Base-by-base conservation (phyloP, 2,113 vertebrate genomes). In the Cepphus grylle region DNA sequence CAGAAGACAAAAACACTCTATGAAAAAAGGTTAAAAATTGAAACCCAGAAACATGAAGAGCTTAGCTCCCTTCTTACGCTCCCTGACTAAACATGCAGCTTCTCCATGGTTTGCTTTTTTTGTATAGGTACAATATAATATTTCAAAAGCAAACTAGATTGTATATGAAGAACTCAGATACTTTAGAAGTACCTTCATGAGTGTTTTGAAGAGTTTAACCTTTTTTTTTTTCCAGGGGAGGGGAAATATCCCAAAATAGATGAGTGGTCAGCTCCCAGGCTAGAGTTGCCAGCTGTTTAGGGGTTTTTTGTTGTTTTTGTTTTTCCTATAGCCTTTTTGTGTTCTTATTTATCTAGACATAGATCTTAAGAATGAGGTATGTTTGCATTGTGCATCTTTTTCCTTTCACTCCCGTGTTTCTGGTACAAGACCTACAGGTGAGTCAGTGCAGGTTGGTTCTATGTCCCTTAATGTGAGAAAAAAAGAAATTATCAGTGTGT, bases 401-500 rank as follows among this genome's bases (percentile, higher is more conserved):
- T 43, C 19, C 15, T 81, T 58, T 66, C 7, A n/a, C 9, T 49
- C 52, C 2, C 11, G 5, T 69, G 29, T 29, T 67, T 55, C 59
- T 85, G 52, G 26, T 76, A 47, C 38, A 55, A 30, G 43, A 63
- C 36, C 42, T 61, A 38, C 11, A 22, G 15, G 12, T 43, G 9
- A 21, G 40, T 49, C 15, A n/a, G 32, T 13, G 22, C 29, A 27
- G 38, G 21, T 42, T 62, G 16, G 8, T 56, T 81, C 21, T 70
- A 1, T 32, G 56, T 65, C 53, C 40, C 8, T 62, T 82, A 85
- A 42, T 5, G 12, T 36, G 18, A 47, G 5, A 26, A 4, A 23
- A 20, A 20, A n/a, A 59, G 49, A 81, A n/a, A 36, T 2, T 0
- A 23, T 5, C 1, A 0, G 5, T 17, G 22, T 74, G 16, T 45